phyloP scores from a whole-genome alignment of 2,113 vertebrate genomes.

The Oryzias celebensis region DNA sequence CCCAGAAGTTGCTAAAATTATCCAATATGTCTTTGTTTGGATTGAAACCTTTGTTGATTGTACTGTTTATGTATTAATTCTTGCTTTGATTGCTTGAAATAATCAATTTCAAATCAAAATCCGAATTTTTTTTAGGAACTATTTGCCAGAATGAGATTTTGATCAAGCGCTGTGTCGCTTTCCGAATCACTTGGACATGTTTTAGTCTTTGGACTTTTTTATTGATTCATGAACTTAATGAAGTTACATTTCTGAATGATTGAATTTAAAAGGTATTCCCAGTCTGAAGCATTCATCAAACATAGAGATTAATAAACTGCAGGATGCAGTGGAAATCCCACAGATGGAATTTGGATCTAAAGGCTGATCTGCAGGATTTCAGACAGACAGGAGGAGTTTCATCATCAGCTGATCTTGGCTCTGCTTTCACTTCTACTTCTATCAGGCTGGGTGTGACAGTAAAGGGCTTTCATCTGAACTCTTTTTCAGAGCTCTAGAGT shows the following conservation, averaged over 20 bases:
- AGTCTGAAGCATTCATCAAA: neutral
- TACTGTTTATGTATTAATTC: too few relatives aligned
- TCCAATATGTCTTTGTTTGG: too few relatives aligned
- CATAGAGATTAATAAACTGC: neutral
- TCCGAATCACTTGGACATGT: too few relatives aligned
- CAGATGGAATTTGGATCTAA: neutral
- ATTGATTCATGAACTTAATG: neutral
- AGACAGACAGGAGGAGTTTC: conserved; percentile 20
- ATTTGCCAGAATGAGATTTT: too few relatives aligned
- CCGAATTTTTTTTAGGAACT: too few relatives aligned
- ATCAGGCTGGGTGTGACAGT: conserved; percentile 27
- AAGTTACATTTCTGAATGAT: neutral
- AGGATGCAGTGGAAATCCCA: neutral
- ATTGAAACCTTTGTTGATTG: too few relatives aligned
- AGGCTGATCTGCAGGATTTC: conserved; percentile 11
- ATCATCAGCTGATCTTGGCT: conserved; percentile 25
- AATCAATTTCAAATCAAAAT: too few relatives aligned
- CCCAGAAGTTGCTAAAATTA: too few relatives aligned
- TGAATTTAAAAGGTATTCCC: neutral
- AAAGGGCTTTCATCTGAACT: conserved; percentile 1
- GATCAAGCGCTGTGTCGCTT: too few relatives aligned
- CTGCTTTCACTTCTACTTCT: conserved; percentile 14
- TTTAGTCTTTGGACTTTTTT: neutral
- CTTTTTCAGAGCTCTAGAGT: conserved; percentile 20
- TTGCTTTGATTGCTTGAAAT: too few relatives aligned